Conservation (phyloP, 2,888 invertebrate species). For the Dermolepida albohirtum region DNA sequence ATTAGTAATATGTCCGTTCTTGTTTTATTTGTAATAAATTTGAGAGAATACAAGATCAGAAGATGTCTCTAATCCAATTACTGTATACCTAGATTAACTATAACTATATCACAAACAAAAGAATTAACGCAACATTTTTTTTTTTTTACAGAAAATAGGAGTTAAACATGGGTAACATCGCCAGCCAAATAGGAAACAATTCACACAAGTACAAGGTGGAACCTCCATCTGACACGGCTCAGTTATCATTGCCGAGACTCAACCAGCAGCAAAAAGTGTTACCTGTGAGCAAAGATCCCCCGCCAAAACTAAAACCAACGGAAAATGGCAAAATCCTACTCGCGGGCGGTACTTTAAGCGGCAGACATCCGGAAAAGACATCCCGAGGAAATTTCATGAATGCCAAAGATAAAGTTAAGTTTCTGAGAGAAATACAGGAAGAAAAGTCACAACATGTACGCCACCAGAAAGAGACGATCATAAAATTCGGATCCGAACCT, state of each 20-base stretch:
- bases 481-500: conserved; percentile 81
- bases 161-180: conserved; percentile 63
- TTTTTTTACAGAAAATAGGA: conserved; percentile 30
- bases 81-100: too few species aligned
- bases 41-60: too few species aligned
- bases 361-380: conserved; percentile 64
- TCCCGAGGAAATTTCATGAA: conserved; percentile 34
- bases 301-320: conserved; percentile 78
- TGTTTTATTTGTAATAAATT: too few species aligned
- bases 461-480: conserved; percentile 60
- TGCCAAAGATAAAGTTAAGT: conserved; percentile 36
- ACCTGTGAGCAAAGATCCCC: conserved; percentile 71
- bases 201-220: conserved; percentile 50
- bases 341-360: conserved; percentile 85
- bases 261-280: conserved; percentile 68
- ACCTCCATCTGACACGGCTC: conserved; percentile 53
- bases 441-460: background rate
- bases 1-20: too few species aligned
- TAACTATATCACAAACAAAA: too few species aligned
- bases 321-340: conserved; percentile 87
- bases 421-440: conserved; percentile 49
- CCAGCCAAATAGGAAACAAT: conserved; percentile 60
- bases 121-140: background rate
- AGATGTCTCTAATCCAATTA: too few species aligned
- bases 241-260: conserved; percentile 55